Conservation (phyloP, 2,888 invertebrate genomes). For the Ophraella communa region DNA sequence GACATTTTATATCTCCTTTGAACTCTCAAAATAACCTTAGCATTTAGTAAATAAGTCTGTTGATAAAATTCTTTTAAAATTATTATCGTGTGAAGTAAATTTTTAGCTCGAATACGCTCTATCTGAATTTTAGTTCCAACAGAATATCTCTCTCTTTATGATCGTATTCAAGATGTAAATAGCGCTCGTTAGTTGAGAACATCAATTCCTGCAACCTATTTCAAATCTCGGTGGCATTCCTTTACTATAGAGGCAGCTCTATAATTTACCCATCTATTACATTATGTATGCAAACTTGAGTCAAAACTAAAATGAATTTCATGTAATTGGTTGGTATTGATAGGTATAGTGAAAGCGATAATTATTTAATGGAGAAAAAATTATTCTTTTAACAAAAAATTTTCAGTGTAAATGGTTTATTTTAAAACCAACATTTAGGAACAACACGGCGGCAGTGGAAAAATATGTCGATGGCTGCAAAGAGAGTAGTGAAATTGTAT, state of each 20-base stretch:
- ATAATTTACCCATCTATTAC: background rate
- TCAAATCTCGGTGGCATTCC: background rate
- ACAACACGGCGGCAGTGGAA: too few relatives aligned
- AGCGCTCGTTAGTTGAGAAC: background rate
- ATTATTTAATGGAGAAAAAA: background rate
- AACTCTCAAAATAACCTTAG: too few relatives aligned
- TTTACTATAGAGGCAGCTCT: background rate
- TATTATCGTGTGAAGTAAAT: background rate
- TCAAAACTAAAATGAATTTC: constrained; percentile 32
- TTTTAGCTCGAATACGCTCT: background rate
- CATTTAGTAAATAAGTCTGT: too few relatives aligned
- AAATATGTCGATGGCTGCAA: too few relatives aligned
- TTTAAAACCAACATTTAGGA: too few relatives aligned
- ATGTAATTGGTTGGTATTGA: constrained; percentile 40
- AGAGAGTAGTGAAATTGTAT: too few relatives aligned
- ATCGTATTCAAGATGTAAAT: background rate
- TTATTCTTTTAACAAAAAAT: too few relatives aligned
- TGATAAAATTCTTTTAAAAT: background rate
- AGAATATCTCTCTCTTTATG: background rate
- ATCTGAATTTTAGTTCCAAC: background rate
- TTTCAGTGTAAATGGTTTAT: too few relatives aligned
- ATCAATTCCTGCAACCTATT: background rate
- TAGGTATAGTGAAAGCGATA: constrained; percentile 31
- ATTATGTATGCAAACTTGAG: background rate
- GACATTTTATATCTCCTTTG: too few relatives aligned